Evolutionary conservation across 2,888 invertebrate genomes (phyloP).

Genomic region (Spialia ferax): DNA sequence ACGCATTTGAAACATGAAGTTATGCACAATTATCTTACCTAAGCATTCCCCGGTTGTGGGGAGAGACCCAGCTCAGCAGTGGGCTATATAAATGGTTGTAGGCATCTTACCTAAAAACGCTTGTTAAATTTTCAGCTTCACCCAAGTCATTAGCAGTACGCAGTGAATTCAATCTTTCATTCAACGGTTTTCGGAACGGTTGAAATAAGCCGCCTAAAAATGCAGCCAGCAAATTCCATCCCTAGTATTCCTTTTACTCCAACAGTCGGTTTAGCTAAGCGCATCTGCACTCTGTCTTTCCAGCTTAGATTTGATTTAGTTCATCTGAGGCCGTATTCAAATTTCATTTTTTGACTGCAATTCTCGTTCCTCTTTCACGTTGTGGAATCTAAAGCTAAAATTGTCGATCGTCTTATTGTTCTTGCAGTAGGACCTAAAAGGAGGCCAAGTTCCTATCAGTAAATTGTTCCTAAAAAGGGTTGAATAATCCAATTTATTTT

Average conservation of each 20-base stretch:
- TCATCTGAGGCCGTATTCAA: neutral
- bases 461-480: too few relatives aligned
- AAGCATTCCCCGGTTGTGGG: too few relatives aligned
- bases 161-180: constrained; percentile 9
- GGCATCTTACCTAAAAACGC: neutral
- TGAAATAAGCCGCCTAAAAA: constrained; percentile 17
- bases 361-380: neutral
- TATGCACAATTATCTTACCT: too few relatives aligned
- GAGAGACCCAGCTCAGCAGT: too few relatives aligned
- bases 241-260: constrained; percentile 5
- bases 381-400: neutral
- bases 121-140: neutral
- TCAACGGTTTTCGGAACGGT: constrained; percentile 11
- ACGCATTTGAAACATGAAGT: too few relatives aligned
- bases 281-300: constrained; percentile 25
- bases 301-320: constrained; percentile 13
- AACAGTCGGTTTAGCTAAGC: constrained; percentile 27
- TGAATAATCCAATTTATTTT: too few relatives aligned
- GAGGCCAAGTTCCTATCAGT: too few relatives aligned
- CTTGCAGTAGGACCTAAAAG: neutral
- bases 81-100: too few relatives aligned
- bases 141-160: neutral
- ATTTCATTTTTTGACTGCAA: neutral
- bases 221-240: constrained; percentile 30
- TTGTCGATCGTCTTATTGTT: neutral